phyloP scores from a whole-genome alignment of 1,140 invertebrate species.

The Oryctes rhinoceros region DNA sequence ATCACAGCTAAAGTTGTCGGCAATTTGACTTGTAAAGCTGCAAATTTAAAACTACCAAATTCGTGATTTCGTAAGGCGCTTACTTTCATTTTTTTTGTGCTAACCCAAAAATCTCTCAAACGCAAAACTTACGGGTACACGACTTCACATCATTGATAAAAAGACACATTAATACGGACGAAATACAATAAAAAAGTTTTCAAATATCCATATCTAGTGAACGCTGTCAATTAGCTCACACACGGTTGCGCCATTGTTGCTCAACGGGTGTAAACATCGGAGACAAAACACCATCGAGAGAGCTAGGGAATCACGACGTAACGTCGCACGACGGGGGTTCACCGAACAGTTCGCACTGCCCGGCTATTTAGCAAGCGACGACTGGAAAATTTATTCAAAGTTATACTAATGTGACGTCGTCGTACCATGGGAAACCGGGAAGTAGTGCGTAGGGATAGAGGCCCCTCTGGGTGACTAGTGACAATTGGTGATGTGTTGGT shows the following conservation, averaged over 20 bases:
- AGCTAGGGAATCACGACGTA: not conserved
- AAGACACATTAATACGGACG: not conserved
- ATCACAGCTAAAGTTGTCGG: no score
- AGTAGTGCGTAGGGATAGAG: not conserved
- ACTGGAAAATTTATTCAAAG: conserved; percentile 47
- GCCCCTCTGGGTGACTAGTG: conserved; percentile 1
- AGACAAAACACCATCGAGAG: conserved; percentile 17
- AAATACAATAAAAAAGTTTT: conserved; percentile 36
- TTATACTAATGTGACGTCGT: conserved; percentile 36
- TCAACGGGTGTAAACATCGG: conserved; percentile 27
- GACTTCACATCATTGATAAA: not conserved
- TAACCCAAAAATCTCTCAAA: no score
- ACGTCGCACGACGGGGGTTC: conserved; percentile 23
- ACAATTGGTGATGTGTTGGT: conserved; percentile 12
- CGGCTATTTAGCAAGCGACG: conserved; percentile 47
- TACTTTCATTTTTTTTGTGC: no score
- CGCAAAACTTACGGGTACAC: no score
- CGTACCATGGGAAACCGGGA: conserved; percentile 39
- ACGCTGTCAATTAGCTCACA: conserved; percentile 26
- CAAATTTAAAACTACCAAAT: no score
- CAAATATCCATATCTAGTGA: conserved; percentile 36
- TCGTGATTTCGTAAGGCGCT: no score
- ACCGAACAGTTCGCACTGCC: conserved; percentile 41
- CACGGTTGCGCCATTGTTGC: conserved; percentile 7
- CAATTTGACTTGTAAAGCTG: no score